Evolutionary conservation across 2,113 vertebrate genomes (phyloP).

Genomic region (Sminthopsis crassicaudata): DNA sequence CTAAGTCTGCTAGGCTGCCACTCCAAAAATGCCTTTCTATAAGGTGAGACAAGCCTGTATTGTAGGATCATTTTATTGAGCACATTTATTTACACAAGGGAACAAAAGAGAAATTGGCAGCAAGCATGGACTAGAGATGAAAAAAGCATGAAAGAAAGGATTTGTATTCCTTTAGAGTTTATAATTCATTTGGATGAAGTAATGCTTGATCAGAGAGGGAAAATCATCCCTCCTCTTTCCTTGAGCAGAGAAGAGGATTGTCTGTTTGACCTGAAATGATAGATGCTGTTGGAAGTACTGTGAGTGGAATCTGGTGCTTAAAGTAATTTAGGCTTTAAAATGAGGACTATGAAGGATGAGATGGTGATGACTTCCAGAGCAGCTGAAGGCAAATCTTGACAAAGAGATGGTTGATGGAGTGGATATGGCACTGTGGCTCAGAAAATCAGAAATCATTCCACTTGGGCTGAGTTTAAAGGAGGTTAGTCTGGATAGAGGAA

Average conservation of each 20-base stretch:
- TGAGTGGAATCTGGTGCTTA: conserved; percentile 76
- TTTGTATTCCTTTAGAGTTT: conserved; percentile 54
- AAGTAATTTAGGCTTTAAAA: conserved; percentile 80
- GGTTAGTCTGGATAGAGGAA: neutral
- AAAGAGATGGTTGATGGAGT: conserved; percentile 51
- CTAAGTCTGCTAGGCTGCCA: neutral
- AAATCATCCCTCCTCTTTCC: conserved; percentile 49
- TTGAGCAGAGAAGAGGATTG: conserved; percentile 45
- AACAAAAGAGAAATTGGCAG: conserved; percentile 10
- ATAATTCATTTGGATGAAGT: conserved; percentile 58
- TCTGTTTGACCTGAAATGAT: conserved; percentile 54
- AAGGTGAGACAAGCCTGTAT: neutral
- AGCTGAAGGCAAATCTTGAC: conserved; percentile 59
- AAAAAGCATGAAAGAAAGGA: conserved; percentile 25
- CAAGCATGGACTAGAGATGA: conserved; percentile 11
- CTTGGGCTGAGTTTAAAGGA: neutral
- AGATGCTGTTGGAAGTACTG: conserved; percentile 70
- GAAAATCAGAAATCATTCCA: neutral
- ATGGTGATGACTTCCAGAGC: conserved; percentile 44
- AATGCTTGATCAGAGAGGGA: conserved; percentile 39
- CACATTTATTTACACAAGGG: conserved; percentile 33
- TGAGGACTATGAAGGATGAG: conserved; percentile 77
- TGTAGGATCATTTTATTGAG: neutral
- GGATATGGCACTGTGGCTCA: neutral
- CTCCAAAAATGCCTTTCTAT: neutral